Conservation (phyloP, 2,797 vertebrate genomes). For the Allobates femoralis region DNA sequence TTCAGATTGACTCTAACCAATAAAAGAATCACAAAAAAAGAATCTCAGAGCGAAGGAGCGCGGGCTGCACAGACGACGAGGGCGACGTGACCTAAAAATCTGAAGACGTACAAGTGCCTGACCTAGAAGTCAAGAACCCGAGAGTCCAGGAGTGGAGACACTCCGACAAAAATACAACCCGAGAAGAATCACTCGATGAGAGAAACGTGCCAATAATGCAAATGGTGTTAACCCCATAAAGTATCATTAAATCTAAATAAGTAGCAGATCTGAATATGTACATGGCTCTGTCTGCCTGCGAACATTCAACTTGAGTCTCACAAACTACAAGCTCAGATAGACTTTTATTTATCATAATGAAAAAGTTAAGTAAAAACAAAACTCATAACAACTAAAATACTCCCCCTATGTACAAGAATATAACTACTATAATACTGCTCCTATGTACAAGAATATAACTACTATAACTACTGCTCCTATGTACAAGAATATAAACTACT, state of each 20-base stretch:
- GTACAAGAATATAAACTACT: neutral
- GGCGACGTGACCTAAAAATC: neutral
- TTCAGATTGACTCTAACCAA: slow-evolving; percentile 23
- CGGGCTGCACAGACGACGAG: neutral
- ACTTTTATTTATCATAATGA: neutral
- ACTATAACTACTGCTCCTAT: neutral
- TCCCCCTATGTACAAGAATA: neutral
- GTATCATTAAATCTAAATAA: neutral
- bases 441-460: neutral
- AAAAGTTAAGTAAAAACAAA: neutral
- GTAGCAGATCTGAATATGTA: neutral
- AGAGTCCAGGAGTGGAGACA: neutral
- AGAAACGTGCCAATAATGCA: neutral
- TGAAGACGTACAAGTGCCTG: neutral
- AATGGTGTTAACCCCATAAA: neutral
- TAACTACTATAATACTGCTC: neutral
- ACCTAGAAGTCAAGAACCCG: slow-evolving; percentile 35
- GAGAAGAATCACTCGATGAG: neutral
- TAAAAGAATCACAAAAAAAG: slow-evolving; percentile 2
- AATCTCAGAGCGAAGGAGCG: neutral
- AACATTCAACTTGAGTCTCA: neutral
- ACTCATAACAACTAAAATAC: neutral
- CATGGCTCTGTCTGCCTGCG: neutral
- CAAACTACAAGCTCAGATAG: neutral
- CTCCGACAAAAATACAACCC: slow-evolving; percentile 15